These are phyloP conservation scores for Siphlonurus alternatus DNA, from an alignment of 2,888 invertebrate species.

Conservation along the genomic window DNA sequence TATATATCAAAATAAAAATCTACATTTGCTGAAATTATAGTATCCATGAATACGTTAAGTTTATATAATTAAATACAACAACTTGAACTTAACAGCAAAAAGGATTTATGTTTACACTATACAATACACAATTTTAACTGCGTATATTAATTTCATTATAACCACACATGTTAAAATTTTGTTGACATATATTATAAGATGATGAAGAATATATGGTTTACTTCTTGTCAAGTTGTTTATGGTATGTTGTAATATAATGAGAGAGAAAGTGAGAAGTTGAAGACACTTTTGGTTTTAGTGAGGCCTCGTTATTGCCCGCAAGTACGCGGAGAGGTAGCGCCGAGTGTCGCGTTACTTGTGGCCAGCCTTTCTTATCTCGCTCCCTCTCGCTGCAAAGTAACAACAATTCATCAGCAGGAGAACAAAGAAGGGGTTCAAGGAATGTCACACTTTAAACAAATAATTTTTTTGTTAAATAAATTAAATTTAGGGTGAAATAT, in stretches of 20 bases:
- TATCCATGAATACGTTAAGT: no score
- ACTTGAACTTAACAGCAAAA: neutral
- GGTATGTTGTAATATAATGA: neutral
- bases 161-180: neutral
- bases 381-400: no score
- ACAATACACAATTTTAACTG: neutral
- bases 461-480: no score
- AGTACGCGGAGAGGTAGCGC: neutral
- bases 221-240: neutral
- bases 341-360: neutral
- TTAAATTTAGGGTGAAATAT: no score
- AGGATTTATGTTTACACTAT: neutral
- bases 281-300: neutral
- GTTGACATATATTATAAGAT: neutral
- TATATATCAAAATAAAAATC: no score
- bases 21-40: no score
- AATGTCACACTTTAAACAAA: no score
- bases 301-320: neutral
- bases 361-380: neutral
- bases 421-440: no score
- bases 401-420: no score
- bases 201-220: neutral
- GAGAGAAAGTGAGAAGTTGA: neutral
- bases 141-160: neutral
- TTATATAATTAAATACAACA: neutral